Percentiles rank a stretch among this genome's conserved stretches.
phyloP scores from a whole-genome alignment of 2,113 vertebrate genomes.

The Cololabis saira region DNA sequence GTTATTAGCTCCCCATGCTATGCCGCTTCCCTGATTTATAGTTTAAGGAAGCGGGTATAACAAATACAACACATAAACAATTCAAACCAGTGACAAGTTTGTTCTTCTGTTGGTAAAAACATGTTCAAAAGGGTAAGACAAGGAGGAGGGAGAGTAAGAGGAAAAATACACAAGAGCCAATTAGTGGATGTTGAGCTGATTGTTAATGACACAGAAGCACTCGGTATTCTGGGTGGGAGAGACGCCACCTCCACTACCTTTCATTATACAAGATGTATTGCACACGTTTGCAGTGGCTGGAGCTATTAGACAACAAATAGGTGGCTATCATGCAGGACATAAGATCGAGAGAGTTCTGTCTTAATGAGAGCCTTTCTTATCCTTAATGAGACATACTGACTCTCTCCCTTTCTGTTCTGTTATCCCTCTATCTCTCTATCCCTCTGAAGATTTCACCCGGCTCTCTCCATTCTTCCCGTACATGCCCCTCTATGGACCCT shows the following conservation, averaged over 20 bases:
- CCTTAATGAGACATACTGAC: slow-evolving; percentile 73
- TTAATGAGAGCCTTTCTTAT: slow-evolving; percentile 82
- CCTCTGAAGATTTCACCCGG: slow-evolving; percentile 54
- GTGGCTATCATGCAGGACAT: slow-evolving; percentile 91
- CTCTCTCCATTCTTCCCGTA: slow-evolving; percentile 60
- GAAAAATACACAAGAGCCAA: slow-evolving; percentile 86
- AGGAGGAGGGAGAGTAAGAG: not conserved
- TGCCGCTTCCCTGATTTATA: slow-evolving; percentile 74
- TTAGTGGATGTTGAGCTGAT: slow-evolving; percentile 88
- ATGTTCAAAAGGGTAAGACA: slow-evolving; percentile 13
- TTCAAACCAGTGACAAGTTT: slow-evolving; percentile 74
- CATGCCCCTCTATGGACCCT: slow-evolving; percentile 57
- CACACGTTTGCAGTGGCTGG: slow-evolving; percentile 88
- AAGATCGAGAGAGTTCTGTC: slow-evolving; percentile 87
- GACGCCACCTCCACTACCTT: slow-evolving; percentile 84
- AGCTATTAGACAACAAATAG: slow-evolving; percentile 96
- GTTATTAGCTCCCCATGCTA: slow-evolving; percentile 74
- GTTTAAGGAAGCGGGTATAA: slow-evolving; percentile 67
- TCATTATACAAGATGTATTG: slow-evolving; percentile 95
- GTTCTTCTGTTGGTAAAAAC: slow-evolving; percentile 39
- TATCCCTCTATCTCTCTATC: slow-evolving; percentile 56
- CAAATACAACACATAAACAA: slow-evolving; percentile 75
- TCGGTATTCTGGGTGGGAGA: slow-evolving; percentile 84
- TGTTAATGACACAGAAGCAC: slow-evolving; percentile 84
- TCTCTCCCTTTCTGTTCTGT: slow-evolving; percentile 36